Conservation (phyloP, 1,140 invertebrate genomes). For the Brevipalpus yothersi region DNA sequence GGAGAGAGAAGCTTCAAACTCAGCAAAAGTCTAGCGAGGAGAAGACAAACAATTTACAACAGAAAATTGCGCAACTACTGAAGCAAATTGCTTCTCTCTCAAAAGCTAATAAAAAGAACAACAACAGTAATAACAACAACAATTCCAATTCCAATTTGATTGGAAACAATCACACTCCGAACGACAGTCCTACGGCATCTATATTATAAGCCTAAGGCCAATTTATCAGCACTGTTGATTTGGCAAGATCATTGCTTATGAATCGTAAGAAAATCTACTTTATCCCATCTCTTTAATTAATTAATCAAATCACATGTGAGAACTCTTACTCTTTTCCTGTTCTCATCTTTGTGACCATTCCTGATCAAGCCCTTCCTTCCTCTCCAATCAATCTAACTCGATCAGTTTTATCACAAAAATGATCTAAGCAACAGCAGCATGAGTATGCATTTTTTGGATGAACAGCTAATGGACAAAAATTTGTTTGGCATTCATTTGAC, state of each 20-base stretch:
- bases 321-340: too few relatives aligned
- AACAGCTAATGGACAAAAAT: too few relatives aligned
- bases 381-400: too few relatives aligned
- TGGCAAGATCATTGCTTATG: not conserved
- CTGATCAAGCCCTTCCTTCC: too few relatives aligned
- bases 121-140: not conserved
- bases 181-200: conserved; percentile 7
- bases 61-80: conserved; percentile 17
- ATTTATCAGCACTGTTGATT: not conserved
- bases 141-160: not conserved
- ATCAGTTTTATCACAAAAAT: too few relatives aligned
- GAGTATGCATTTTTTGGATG: too few relatives aligned
- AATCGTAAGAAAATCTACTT: too few relatives aligned
- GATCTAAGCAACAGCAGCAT: too few relatives aligned
- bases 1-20: conserved; percentile 54
- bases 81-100: conserved; percentile 52
- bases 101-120: conserved; percentile 36
- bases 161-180: conserved; percentile 1
- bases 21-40: conserved; percentile 51
- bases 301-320: too few relatives aligned
- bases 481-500: too few relatives aligned
- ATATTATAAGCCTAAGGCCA: not conserved
- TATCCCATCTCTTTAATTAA: too few relatives aligned
- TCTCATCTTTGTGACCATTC: too few relatives aligned
- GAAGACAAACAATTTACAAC: conserved; percentile 35